Base-by-base conservation (phyloP, 2,888 invertebrate genomes). In the Orthosia gothica region DNA sequence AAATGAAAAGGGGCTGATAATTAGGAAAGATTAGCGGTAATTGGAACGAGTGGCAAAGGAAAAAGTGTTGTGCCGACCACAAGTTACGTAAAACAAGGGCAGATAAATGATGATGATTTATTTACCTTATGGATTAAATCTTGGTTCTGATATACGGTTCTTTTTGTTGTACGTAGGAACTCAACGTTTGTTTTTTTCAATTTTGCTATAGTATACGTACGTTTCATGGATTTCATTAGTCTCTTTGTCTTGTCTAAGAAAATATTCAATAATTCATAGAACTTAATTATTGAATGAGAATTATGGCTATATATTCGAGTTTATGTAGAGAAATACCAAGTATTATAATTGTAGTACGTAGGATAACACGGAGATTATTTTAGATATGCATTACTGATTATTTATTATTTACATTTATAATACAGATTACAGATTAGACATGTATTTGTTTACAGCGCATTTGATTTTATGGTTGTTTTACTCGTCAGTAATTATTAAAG, bases 391-490 rank as follows among this genome's bases (percentile, higher is more conserved):
- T 73, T 72, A 69, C 20, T 67, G 20, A 23, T 66, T 79, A 73
- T 70, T 83, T 66, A 80, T 81, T 83, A 73, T 80, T 83, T 73
- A 84, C 74, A 67, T 79, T 26, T 59, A 40, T 20, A 57, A 40
- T 20, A 57, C 52, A 54, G 54, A 76, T 79, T 45, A 57, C 11
- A 64, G 75, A 81, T 79, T 70, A 79, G 50, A 79, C 47, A 26
- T 49, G 64, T 63, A 76, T 57, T 61, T 66, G 70, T 66, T 66
- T 40, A 4, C n/a, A 70, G 32, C 62, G 58, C 68, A 79, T 69
- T 63, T 79, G 45, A 63, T 58, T 70, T 70, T 77, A 64, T 70
- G 50, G 2, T n/a, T n/a, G 49, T 70, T 61, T 73, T 50, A 63
- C 49, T 54, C 11, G 40, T 54, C 52, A 23, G 20, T 59, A 45